Conservation (phyloP, 2,888 invertebrate species). For the Melieria omissa region DNA sequence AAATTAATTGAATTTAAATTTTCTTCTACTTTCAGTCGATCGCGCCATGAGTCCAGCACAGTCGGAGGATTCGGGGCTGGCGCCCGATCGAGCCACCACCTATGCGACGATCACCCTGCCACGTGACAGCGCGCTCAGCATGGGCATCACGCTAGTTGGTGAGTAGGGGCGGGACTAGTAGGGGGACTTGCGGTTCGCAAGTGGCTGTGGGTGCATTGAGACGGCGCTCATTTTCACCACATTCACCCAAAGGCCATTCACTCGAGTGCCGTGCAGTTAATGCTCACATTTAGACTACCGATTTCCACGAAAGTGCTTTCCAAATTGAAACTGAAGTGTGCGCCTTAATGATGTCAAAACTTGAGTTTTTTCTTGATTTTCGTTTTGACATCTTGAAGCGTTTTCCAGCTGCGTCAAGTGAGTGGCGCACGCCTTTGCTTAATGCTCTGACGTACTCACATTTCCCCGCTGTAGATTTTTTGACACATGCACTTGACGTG, state of each 20-base stretch:
- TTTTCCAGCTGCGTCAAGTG: neutral
- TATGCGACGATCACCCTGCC: constrained; percentile 67
- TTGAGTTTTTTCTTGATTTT: no score
- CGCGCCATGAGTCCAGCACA: constrained; percentile 68
- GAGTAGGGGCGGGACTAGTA: constrained; percentile 39
- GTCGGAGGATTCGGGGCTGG: constrained; percentile 66
- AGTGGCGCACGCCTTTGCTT: constrained; percentile 28
- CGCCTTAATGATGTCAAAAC: neutral
- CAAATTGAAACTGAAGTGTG: neutral
- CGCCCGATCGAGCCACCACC: constrained; percentile 66
- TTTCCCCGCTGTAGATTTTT: no score
- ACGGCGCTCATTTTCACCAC: no score
- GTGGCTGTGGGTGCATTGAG: no score
- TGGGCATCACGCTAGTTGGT: constrained; percentile 67
- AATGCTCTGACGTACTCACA: neutral
- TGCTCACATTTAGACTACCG: neutral
- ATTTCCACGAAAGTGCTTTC: neutral
- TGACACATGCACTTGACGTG: no score
- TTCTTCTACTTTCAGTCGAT: constrained; percentile 58
- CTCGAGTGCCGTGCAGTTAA: no score
- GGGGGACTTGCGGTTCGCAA: neutral
- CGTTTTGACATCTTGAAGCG: constrained; percentile 28
- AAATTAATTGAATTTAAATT: neutral
- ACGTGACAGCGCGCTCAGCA: constrained; percentile 62
- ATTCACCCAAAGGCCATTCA: no score